Conservation (phyloP, 1,140 invertebrate species). For the Sarcophaga peregrina region DNA sequence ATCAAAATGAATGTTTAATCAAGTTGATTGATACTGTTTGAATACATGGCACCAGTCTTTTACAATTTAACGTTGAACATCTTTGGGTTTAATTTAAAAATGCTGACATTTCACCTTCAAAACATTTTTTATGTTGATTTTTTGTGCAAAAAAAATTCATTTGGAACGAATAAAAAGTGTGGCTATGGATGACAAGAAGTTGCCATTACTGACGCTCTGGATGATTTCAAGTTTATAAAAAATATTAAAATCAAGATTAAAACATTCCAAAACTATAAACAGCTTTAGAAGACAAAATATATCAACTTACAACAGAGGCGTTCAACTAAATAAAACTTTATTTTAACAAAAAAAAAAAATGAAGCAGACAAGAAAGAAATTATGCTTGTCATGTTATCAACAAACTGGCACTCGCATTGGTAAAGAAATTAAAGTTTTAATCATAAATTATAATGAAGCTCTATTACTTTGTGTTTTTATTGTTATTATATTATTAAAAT, state of each 20-base stretch:
- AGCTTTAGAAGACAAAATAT: background rate
- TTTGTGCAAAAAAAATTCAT: no score
- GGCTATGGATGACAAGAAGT: background rate
- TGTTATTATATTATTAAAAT: background rate
- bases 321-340: background rate
- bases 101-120: background rate
- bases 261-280: background rate
- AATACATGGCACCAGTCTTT: background rate
- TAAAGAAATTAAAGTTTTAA: background rate
- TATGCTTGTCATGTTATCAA: constrained; percentile 3
- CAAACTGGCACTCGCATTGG: background rate
- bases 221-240: background rate
- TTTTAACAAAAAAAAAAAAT: no score
- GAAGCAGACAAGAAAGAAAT: background rate
- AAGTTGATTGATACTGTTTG: background rate
- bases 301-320: background rate
- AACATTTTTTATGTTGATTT: background rate
- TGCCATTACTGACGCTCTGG: background rate
- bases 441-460: constrained; percentile 14
- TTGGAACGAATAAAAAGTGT: no score
- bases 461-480: background rate
- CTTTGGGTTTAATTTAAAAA: no score
- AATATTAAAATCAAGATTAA: no score
- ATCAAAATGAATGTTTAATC: no score
- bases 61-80: background rate